Evolutionary conservation across 2,113 vertebrate genomes (phyloP).

Genomic region (Dipodomys ordii): DNA sequence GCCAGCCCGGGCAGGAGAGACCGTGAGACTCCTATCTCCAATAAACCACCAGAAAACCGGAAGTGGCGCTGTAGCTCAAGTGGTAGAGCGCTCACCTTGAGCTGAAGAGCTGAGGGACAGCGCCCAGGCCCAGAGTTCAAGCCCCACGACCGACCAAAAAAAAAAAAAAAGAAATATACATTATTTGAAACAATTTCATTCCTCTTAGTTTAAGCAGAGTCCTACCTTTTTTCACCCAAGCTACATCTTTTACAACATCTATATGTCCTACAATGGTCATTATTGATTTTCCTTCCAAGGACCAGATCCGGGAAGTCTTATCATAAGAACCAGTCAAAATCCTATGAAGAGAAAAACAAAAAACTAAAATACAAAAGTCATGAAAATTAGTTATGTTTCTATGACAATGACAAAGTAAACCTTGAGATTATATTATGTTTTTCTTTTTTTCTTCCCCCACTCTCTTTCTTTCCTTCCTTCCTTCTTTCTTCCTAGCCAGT

Average conservation of each 20-base stretch:
- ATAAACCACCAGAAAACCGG: no score
- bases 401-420: slow-evolving; percentile 45
- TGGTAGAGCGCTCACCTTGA: no score
- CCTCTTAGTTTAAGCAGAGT: not conserved
- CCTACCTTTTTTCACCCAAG: slow-evolving; percentile 97
- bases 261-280: slow-evolving; percentile 94
- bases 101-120: no score
- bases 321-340: slow-evolving; percentile 97
- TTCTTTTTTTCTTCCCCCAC: no score
- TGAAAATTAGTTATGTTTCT: slow-evolving; percentile 43
- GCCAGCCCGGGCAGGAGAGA: no score
- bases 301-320: slow-evolving; percentile 96
- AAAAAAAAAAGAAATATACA: not conserved
- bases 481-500: no score
- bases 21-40: no score
- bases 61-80: no score
- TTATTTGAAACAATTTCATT: slow-evolving; percentile 31
- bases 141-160: no score
- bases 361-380: slow-evolving; percentile 26
- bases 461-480: no score
- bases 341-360: slow-evolving; percentile 84
- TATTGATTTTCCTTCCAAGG: slow-evolving; percentile 94
- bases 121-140: no score
- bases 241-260: slow-evolving; percentile 97
- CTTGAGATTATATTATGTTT: not conserved